Evolutionary conservation across 2,113 vertebrate genomes (phyloP).

Genomic region (Laticauda laticaudata): DNA sequence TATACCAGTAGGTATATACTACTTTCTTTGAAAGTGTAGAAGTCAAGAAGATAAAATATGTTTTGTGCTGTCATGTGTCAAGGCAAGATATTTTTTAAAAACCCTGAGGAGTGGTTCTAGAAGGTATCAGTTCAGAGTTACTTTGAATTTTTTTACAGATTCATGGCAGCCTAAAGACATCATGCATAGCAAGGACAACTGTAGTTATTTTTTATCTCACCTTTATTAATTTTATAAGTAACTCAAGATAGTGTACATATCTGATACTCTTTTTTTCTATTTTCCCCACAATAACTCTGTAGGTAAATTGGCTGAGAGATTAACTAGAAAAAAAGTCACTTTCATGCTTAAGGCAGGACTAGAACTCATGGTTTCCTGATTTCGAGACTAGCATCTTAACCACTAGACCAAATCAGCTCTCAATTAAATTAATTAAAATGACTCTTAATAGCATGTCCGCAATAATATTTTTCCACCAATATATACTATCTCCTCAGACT

Average conservation of each 20-base stretch:
- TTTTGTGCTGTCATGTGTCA: not conserved
- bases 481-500: not conserved
- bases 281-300: not conserved
- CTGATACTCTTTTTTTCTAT: not conserved
- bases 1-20: no score
- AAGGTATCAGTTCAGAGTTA: not conserved
- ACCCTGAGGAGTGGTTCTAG: not conserved
- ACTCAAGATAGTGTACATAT: not conserved
- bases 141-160: not conserved
- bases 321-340: not conserved
- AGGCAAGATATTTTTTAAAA: not conserved
- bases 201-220: not conserved
- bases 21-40: not conserved
- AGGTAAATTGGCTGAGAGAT: not conserved
- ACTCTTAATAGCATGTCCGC: not conserved
- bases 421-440: not conserved
- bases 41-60: not conserved
- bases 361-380: not conserved
- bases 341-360: not conserved
- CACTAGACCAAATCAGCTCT: not conserved
- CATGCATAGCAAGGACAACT: not conserved
- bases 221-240: not conserved
- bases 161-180: not conserved
- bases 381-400: not conserved
- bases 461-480: not conserved